Conservation (phyloP, 53 echinoderm and acorn worm species). For the Mesocentrotus franciscanus region DNA sequence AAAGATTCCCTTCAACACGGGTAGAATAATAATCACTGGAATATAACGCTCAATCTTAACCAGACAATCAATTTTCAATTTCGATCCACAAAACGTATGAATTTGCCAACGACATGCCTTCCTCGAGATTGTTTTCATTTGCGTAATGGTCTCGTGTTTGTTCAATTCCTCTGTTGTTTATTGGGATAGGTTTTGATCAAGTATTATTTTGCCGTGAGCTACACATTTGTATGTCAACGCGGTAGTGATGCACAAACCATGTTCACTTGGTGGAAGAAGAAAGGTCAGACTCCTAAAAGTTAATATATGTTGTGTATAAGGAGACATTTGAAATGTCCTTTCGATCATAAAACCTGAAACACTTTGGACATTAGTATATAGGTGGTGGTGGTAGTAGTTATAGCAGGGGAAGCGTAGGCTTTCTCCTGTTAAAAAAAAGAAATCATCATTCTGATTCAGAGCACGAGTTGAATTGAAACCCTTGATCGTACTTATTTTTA, state of each 20-base stretch:
- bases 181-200: background rate
- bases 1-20: background rate
- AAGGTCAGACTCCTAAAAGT: background rate
- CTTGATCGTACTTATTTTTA: background rate
- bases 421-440: too few species aligned
- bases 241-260: background rate
- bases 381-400: too few species aligned
- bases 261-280: background rate
- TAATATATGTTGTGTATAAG: background rate
- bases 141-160: background rate
- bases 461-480: too few species aligned
- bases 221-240: background rate
- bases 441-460: too few species aligned
- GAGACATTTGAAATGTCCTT: background rate
- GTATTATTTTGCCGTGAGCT: background rate
- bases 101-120: background rate
- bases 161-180: background rate
- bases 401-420: background rate
- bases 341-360: background rate
- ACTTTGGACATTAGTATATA: too few species aligned
- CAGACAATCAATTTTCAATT: conserved; percentile 26
- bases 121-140: conserved; percentile 3
- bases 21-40: background rate
- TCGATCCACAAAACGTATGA: background rate
- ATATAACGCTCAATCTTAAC: background rate